Conservation (phyloP, 2,113 vertebrate species). For the Geococcyx californianus region DNA sequence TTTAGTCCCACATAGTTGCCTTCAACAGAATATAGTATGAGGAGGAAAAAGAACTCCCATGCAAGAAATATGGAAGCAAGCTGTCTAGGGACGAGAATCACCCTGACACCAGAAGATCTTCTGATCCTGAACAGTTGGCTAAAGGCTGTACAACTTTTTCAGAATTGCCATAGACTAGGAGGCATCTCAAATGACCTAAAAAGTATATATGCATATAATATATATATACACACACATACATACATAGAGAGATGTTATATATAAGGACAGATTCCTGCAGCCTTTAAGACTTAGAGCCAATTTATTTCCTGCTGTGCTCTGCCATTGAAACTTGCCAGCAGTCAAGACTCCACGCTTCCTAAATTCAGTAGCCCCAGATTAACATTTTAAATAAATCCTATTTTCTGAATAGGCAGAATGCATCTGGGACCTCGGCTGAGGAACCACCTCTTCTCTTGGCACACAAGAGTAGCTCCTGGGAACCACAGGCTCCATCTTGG, state of each 20-base stretch:
- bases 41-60: background rate
- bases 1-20: conserved; percentile 9
- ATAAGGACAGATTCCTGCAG: conserved; percentile 10
- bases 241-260: background rate
- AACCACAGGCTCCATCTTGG: background rate
- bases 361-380: background rate
- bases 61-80: background rate
- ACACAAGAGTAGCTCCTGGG: background rate
- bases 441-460: background rate
- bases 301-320: conserved; percentile 18
- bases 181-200: background rate
- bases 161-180: background rate
- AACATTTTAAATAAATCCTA: background rate
- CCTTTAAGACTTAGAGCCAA: conserved; percentile 4
- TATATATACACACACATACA: background rate
- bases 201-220: background rate
- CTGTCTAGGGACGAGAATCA: background rate
- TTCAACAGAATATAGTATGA: background rate
- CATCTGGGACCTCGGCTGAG: background rate
- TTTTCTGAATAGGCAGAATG: background rate
- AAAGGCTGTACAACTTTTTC: background rate
- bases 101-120: conserved; percentile 6
- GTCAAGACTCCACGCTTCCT: conserved; percentile 18
- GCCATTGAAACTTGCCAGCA: background rate
- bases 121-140: background rate